Percentiles rank a stretch among this genome's conserved stretches.
Conservation (phyloP, 2,797 vertebrate species). For the Cephalopachus bancanus region DNA sequence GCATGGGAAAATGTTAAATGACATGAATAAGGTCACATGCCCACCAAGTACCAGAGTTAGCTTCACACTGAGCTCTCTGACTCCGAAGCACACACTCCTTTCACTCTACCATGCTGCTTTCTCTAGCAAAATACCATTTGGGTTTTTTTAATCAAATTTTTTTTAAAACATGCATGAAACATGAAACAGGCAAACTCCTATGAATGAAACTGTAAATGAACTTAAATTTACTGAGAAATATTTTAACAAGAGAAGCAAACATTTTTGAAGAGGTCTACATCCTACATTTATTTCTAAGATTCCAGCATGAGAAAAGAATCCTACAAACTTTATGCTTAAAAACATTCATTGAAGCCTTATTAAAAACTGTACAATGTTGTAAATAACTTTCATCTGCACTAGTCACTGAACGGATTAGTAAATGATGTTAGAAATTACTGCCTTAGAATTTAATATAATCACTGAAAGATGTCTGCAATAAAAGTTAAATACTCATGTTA, state of each 20-base stretch:
- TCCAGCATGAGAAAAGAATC: background rate
- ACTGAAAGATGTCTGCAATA: background rate
- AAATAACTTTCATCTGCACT: background rate
- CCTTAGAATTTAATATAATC: background rate
- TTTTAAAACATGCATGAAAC: background rate
- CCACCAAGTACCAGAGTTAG: no score
- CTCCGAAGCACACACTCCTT: background rate
- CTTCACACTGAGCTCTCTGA: background rate
- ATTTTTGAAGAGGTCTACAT: background rate
- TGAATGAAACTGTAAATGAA: background rate
- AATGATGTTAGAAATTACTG: background rate
- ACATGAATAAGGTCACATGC: background rate
- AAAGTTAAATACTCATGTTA: background rate
- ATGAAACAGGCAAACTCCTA: background rate
- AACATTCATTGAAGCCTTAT: background rate
- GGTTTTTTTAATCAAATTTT: background rate
- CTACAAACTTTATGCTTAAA: background rate
- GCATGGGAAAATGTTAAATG: no score
- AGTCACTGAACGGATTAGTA: background rate
- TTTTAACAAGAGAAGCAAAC: background rate
- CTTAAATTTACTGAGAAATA: background rate
- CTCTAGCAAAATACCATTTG: background rate
- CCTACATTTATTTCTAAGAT: background rate
- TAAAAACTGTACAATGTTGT: background rate
- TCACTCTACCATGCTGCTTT: background rate